These are phyloP conservation scores for Diachasma alloeum DNA, from an alignment of 1,140 invertebrate genomes.

Conservation along the genomic window DNA sequence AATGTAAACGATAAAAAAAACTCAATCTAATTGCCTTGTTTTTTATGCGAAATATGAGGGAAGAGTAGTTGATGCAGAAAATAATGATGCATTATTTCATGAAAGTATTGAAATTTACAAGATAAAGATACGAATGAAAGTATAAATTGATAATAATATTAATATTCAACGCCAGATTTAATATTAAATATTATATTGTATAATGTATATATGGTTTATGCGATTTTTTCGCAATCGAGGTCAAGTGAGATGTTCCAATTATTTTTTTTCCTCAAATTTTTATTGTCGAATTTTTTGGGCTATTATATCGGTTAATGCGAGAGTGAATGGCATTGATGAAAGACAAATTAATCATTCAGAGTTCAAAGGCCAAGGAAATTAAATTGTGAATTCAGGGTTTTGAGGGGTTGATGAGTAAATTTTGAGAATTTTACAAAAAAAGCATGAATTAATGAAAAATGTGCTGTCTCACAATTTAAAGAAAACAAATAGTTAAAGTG, in stretches of 20 bases:
- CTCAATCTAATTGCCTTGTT: slow-evolving; percentile 65
- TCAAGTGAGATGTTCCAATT: background rate
- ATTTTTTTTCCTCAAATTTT: background rate
- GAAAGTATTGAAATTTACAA: slow-evolving; percentile 34
- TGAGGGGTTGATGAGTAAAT: slow-evolving; percentile 9
- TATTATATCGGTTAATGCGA: background rate
- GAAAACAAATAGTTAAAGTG: slow-evolving; percentile 26
- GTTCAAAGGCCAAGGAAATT: background rate
- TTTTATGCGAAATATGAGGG: slow-evolving; percentile 57
- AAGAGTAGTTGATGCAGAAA: slow-evolving; percentile 28
- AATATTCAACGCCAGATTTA: slow-evolving; percentile 20
- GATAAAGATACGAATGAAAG: slow-evolving; percentile 24
- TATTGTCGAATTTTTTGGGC: background rate
- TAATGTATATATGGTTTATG: slow-evolving; percentile 22
- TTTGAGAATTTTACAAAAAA: slow-evolving; percentile 53
- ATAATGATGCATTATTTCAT: slow-evolving; percentile 15
- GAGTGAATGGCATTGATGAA: background rate
- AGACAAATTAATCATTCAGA: background rate
- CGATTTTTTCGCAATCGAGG: background rate
- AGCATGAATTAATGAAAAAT: slow-evolving; percentile 38
- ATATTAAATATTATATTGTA: slow-evolving; percentile 8
- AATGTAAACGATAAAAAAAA: slow-evolving; percentile 55
- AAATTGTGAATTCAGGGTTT: background rate
- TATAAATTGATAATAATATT: slow-evolving; percentile 15
- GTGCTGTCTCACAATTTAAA: slow-evolving; percentile 31